A percentile compares a stretch with the other conserved stretches of the same genome.
Conservation (phyloP, 2,888 invertebrate genomes). For the Dynastes maya region DNA sequence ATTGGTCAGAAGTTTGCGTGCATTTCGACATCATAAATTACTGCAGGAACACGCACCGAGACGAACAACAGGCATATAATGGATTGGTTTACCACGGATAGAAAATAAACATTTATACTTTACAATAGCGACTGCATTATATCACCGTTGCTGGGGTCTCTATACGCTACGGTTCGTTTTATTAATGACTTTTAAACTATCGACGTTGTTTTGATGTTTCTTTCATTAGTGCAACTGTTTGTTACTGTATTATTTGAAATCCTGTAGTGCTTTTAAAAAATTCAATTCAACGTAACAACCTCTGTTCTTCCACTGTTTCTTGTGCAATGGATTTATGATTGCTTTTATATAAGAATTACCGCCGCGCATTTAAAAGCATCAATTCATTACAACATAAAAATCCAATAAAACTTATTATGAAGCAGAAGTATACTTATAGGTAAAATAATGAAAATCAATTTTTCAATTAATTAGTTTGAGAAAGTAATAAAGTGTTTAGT, state of each 20-base stretch:
- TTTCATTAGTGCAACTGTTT: slow-evolving; percentile 18
- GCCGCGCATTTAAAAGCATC: too few relatives aligned
- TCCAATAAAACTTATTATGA: too few relatives aligned
- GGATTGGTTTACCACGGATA: slow-evolving; percentile 64
- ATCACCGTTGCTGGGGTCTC: slow-evolving; percentile 23
- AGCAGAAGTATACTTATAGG: too few relatives aligned
- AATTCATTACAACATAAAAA: too few relatives aligned
- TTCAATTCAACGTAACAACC: slow-evolving; percentile 27
- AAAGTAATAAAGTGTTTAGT: too few relatives aligned
- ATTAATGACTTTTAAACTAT: slow-evolving; percentile 45
- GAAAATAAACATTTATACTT: slow-evolving; percentile 63
- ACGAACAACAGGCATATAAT: slow-evolving; percentile 59
- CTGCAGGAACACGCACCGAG: slow-evolving; percentile 61
- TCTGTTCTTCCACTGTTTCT: slow-evolving; percentile 27
- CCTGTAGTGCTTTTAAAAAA: slow-evolving; percentile 14
- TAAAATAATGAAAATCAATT: too few relatives aligned
- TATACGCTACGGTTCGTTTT: slow-evolving; percentile 20
- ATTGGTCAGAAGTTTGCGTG: slow-evolving; percentile 56
- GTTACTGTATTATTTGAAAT: slow-evolving; percentile 37
- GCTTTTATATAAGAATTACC: too few relatives aligned
- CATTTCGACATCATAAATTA: slow-evolving; percentile 62
- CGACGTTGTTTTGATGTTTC: slow-evolving; percentile 32
- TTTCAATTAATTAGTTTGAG: too few relatives aligned
- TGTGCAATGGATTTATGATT: too few relatives aligned
- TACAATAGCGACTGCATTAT: slow-evolving; percentile 53